Conservation (phyloP, 2,113 vertebrate genomes). For the Camelus dromedarius region DNA sequence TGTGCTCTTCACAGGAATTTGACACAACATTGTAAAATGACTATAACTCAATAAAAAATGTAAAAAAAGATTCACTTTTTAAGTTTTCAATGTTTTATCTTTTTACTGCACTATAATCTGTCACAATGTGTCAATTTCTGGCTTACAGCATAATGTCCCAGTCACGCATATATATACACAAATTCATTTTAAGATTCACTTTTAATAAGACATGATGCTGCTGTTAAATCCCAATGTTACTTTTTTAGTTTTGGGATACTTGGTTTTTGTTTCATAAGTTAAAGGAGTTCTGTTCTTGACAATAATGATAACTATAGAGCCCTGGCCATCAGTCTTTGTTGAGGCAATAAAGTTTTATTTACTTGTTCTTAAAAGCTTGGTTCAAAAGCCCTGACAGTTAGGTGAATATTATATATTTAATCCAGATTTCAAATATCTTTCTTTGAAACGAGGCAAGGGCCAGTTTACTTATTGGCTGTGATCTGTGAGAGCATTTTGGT, state of each 20-base stretch:
- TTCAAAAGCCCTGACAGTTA: neutral
- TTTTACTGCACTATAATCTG: too few species aligned
- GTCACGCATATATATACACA: too few species aligned
- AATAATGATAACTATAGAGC: neutral
- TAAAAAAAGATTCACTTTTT: too few species aligned
- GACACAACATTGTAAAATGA: too few species aligned
- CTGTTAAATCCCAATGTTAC: neutral
- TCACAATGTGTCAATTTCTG: too few species aligned
- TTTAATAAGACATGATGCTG: neutral
- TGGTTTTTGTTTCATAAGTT: neutral
- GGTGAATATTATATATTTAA: neutral
- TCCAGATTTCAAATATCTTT: constrained; percentile 48
- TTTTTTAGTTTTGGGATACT: neutral
- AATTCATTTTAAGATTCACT: neutral
- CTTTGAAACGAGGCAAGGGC: constrained; percentile 25
- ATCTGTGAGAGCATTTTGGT: neutral
- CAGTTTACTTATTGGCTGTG: neutral
- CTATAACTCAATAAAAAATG: too few species aligned
- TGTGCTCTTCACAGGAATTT: too few species aligned
- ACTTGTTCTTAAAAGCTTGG: constrained; percentile 27
- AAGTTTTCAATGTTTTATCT: too few species aligned
- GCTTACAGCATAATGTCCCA: too few species aligned
- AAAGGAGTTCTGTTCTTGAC: neutral
- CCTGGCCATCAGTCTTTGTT: neutral
- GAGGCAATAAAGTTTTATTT: constrained; percentile 41